A percentile compares a stretch with the other conserved stretches of the same genome.
Evolutionary conservation across 2,888 invertebrate species (phyloP).

Genomic region (Parthenolecanium corni): DNA sequence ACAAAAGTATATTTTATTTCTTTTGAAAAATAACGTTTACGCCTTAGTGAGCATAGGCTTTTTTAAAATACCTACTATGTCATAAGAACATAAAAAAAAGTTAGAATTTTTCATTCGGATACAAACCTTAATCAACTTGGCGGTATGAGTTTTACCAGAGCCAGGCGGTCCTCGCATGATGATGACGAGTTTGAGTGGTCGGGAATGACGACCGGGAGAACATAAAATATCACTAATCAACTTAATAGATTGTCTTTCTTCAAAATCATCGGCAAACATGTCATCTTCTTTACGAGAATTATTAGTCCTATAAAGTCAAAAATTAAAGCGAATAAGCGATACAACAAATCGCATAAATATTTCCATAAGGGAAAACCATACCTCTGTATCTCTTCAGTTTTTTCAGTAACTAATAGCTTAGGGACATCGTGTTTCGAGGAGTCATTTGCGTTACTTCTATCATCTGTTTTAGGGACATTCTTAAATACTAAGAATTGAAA

Average conservation of each 20-base stretch:
- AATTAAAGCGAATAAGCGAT: not conserved
- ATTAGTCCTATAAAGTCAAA: not conserved
- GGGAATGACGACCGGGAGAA: constrained; percentile 62
- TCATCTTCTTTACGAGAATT: not conserved
- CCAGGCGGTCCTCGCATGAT: constrained; percentile 88
- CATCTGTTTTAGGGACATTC: too few species aligned
- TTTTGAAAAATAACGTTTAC: too few species aligned
- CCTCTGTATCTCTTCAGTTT: not conserved
- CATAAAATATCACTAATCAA: constrained; percentile 73
- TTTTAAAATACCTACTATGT: too few species aligned
- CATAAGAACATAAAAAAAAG: too few species aligned
- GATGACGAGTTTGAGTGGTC: constrained; percentile 72
- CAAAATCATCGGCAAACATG: not conserved
- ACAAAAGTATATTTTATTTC: too few species aligned
- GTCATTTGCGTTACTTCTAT: too few species aligned
- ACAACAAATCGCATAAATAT: not conserved
- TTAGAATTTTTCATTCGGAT: too few species aligned
- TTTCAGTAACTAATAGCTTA: not conserved
- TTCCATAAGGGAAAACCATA: not conserved
- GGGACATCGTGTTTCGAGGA: too few species aligned
- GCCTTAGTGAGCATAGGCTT: too few species aligned
- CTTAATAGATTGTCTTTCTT: constrained; percentile 35
- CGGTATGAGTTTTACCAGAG: constrained; percentile 84
- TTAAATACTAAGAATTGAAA: too few species aligned
- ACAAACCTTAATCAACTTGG: constrained; percentile 68